Conservation (phyloP, 2,888 invertebrate species). For the Parascotia fuliginaria region DNA sequence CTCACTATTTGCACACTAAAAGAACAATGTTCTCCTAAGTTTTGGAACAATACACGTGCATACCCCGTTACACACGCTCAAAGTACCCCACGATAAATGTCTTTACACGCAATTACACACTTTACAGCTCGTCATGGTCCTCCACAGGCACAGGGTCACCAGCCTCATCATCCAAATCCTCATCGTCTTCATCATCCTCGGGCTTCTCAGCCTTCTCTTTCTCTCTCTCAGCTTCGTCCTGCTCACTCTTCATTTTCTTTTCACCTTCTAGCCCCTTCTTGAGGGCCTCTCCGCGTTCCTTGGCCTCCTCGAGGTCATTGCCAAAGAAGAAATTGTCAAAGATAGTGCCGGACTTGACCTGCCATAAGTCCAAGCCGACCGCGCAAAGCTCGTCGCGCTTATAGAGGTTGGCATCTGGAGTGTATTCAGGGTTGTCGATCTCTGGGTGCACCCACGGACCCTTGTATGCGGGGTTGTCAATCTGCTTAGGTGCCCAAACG, state of each 20-base stretch:
- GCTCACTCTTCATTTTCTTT: constrained; percentile 97
- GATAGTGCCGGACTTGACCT: constrained; percentile 97
- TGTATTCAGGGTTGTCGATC: constrained; percentile 99
- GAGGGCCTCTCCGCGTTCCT: constrained; percentile 87
- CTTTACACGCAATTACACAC: constrained; percentile 58
- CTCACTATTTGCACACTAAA: constrained; percentile 43
- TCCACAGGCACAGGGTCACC: constrained; percentile 70
- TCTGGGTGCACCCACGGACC: constrained; percentile 99
- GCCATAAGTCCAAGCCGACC: constrained; percentile 98
- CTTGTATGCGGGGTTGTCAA: constrained; percentile 99
- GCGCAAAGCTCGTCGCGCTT: constrained; percentile 95
- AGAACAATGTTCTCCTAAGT: constrained; percentile 40
- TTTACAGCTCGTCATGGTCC: constrained; percentile 81
- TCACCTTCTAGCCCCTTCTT: constrained; percentile 93
- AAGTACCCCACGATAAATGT: constrained; percentile 67
- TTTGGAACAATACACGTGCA: constrained; percentile 36
- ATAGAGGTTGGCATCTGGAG: constrained; percentile 93
- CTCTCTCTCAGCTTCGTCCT: constrained; percentile 92
- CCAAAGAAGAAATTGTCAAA: constrained; percentile 98
- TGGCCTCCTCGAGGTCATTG: constrained; percentile 93
- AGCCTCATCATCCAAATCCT: constrained; percentile 86
- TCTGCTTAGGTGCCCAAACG: constrained; percentile 98
- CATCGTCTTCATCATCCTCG: constrained; percentile 88
- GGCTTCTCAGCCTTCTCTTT: constrained; percentile 89
- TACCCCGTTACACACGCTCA: constrained; percentile 42